phyloP scores from a whole-genome alignment of 1,140 invertebrate species.

The Agrypnia vestita region DNA sequence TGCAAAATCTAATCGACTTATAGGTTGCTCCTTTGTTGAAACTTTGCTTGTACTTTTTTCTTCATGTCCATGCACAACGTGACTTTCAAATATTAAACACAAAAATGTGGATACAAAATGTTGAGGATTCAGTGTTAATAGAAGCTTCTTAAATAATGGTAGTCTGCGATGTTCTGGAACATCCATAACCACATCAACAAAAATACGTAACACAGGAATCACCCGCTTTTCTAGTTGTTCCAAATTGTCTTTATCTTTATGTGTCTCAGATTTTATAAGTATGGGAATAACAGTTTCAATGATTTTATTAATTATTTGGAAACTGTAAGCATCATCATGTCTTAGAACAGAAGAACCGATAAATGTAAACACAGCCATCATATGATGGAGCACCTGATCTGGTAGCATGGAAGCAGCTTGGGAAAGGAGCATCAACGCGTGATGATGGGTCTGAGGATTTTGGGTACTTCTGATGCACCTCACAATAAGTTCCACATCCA shows the following conservation, averaged over 20 bases:
- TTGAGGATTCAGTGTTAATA: constrained; percentile 80
- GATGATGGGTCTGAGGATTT: constrained; percentile 95
- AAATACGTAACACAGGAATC: constrained; percentile 86
- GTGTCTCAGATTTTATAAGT: constrained; percentile 76
- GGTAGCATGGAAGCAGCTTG: constrained; percentile 84
- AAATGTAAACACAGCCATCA: constrained; percentile 96
- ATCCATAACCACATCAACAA: constrained; percentile 90
- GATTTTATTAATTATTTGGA: constrained; percentile 93
- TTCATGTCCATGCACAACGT: constrained; percentile 74
- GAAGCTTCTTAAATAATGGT: constrained; percentile 85
- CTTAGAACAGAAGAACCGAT: constrained; percentile 92
- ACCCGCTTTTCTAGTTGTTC: constrained; percentile 70
- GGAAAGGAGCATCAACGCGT: constrained; percentile 87
- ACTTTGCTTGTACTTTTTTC: constrained; percentile 68
- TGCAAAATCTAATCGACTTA: constrained; percentile 81
- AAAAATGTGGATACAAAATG: constrained; percentile 86
- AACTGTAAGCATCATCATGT: constrained; percentile 95
- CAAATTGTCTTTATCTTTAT: constrained; percentile 70
- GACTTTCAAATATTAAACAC: constrained; percentile 80
- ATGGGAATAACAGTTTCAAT: constrained; percentile 93
- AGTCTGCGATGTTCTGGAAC: constrained; percentile 91
- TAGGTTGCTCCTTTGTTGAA: constrained; percentile 67
- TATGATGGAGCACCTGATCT: constrained; percentile 89
- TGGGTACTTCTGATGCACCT: constrained; percentile 90
- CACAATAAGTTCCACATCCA: constrained; percentile 89